Conservation (phyloP, 2,113 vertebrate genomes). For the Gasterosteus nipponicus region DNA sequence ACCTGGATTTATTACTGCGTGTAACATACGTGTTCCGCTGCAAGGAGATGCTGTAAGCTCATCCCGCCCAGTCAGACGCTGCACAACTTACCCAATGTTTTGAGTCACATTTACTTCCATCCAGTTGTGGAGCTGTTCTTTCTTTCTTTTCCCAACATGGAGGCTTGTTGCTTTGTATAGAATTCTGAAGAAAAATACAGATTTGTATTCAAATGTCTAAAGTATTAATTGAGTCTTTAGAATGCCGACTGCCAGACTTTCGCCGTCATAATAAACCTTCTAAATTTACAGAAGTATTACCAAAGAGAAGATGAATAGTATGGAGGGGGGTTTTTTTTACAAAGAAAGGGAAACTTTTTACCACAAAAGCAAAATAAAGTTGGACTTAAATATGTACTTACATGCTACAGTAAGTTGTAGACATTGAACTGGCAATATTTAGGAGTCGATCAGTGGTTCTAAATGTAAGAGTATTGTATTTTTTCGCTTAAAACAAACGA, state of each 20-base stretch:
- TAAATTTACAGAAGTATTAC: not conserved
- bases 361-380: not conserved
- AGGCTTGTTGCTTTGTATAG: not conserved
- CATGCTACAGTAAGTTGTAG: not conserved
- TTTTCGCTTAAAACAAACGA: not conserved
- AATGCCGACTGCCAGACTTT: not conserved
- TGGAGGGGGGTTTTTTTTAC: no score
- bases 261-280: not conserved
- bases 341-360: not conserved
- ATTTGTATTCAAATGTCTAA: not conserved
- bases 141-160: not conserved
- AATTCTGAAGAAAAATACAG: not conserved
- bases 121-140: not conserved
- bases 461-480: not conserved
- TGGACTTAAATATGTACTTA: not conserved
- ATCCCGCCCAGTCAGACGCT: not conserved
- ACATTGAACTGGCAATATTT: no score
- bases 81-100: not conserved
- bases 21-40: not conserved
- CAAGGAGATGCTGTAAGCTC: not conserved
- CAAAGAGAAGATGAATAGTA: no score
- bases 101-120: not conserved
- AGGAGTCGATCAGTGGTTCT: not conserved
- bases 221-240: not conserved
- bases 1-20: not conserved